phyloP scores from a whole-genome alignment of 2,113 vertebrate species.

The Sorex fumeus region DNA sequence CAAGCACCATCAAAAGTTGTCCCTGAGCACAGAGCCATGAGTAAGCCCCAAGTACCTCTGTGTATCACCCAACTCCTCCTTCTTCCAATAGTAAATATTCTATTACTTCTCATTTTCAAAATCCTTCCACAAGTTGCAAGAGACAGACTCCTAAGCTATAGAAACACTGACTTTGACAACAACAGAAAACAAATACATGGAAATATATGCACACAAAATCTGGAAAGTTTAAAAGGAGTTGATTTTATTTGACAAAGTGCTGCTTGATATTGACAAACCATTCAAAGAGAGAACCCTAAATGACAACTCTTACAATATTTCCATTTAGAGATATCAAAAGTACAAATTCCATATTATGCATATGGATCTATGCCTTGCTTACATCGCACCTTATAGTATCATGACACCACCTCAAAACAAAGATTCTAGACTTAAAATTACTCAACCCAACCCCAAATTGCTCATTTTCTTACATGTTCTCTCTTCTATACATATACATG shows the following conservation, averaged over 20 bases:
- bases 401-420: neutral
- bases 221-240: neutral
- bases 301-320: too few relatives aligned
- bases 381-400: too few relatives aligned
- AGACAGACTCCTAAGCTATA: neutral
- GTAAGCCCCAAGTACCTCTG: too few relatives aligned
- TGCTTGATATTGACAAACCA: neutral
- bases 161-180: neutral
- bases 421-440: neutral
- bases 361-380: too few relatives aligned
- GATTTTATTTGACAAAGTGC: neutral
- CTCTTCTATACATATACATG: rapidly evolving
- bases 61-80: too few relatives aligned
- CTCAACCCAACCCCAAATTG: neutral
- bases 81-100: neutral
- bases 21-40: too few relatives aligned
- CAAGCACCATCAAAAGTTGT: too few relatives aligned
- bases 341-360: too few relatives aligned
- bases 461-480: neutral
- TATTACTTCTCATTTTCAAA: neutral
- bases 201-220: neutral
- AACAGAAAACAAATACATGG: neutral
- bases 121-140: neutral
- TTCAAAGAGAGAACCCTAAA: neutral
- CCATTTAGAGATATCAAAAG: too few relatives aligned